Evolutionary conservation across 2,797 vertebrate genomes (phyloP).

Genomic region (Pangasius djambal): DNA sequence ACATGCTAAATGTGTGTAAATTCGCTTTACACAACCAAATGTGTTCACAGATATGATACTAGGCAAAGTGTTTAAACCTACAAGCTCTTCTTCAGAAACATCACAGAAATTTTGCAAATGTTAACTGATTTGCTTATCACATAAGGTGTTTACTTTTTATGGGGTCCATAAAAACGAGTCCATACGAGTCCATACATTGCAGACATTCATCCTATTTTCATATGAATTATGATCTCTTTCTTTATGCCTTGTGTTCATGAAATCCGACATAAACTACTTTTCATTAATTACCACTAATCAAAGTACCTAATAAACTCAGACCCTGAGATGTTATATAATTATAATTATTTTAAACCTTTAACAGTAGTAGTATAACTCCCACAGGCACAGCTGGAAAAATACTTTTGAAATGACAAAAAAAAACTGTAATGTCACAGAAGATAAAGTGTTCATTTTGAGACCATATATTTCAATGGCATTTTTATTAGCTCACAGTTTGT

Average conservation of each 20-base stretch:
- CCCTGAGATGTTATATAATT: not conserved
- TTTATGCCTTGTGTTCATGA: not conserved
- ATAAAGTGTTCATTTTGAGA: not conserved
- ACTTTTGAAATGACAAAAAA: not conserved
- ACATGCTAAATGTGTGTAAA: no score
- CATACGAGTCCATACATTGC: not conserved
- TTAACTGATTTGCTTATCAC: not conserved
- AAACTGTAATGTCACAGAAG: not conserved
- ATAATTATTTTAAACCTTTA: not conserved
- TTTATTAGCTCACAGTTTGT: constrained; percentile 16
- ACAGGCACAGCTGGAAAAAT: not conserved
- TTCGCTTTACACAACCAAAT: not conserved
- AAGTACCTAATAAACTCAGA: not conserved
- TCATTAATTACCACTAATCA: not conserved
- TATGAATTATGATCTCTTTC: not conserved
- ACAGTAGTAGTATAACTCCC: not conserved
- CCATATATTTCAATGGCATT: not conserved
- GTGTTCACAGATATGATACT: not conserved
- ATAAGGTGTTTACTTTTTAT: not conserved
- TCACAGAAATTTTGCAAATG: not conserved
- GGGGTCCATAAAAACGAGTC: no score
- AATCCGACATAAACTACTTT: not conserved
- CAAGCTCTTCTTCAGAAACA: not conserved
- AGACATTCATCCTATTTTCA: not conserved
- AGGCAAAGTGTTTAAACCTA: not conserved